Evolutionary conservation across 2,113 vertebrate genomes (phyloP), one percentile per base, ranked within the genome.

Genomic region (Peromyscus polionotus): DNA sequence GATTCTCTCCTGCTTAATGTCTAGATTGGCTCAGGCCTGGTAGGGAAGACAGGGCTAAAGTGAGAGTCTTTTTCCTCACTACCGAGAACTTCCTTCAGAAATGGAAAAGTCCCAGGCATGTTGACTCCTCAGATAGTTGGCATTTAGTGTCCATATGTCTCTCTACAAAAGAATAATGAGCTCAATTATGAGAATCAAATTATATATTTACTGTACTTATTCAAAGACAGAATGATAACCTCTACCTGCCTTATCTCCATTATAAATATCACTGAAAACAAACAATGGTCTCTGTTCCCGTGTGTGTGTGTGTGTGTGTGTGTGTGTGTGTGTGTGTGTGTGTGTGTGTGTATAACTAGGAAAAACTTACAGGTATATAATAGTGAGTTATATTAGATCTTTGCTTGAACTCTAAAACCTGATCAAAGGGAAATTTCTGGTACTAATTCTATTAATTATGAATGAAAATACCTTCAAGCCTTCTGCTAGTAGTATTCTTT

Each of bases 331-430:
- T 42, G 42, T 42, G 42, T 42, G 42, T 42, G 42, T 42, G 42
- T 42, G 42, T 42, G 42, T 42, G 42, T 42, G 4, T 42, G 4
- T 42, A 3, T 42, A 42, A 42, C 2, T 57, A 77, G 51, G 36
- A 19, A 48, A 97, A 97, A 97, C n/a, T 81, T 77, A 68, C 33
- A 89, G 86, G 73, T 91, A 88, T 95, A 94, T 45, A 67, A 88
- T 76, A 86, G 11, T 95, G 81, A 93, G 96, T 98, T 95, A 97
- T 90, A 98, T 77, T 39, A 96, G 39, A 19, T 77, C 67, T 96
- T 95, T 93, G 57, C 26, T 97, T 98, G 45, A 96, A 93, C 39
- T 97, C 67, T 94, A 88, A 97, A 93, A 75, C 51, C 20, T 85
- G 90, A 73, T 95, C 89, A 92, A 89, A 95, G 91, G 97, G 61